Percentiles rank a stretch among this genome's conserved stretches.
Conservation (phyloP, 2,888 invertebrate species). For the Apamea anceps region DNA sequence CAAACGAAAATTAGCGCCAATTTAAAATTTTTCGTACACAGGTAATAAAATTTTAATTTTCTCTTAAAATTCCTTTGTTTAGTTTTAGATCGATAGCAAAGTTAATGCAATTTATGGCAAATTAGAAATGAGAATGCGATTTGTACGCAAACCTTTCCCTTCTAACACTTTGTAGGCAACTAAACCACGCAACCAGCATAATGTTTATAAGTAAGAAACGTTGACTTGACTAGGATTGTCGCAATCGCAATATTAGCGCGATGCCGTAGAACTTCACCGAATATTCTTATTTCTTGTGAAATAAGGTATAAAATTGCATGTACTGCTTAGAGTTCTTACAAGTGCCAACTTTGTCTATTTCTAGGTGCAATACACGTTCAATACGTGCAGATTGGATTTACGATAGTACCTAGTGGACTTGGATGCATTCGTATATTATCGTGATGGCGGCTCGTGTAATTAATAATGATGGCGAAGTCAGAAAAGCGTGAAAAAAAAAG, state of each 20-base stretch:
- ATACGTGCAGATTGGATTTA: slow-evolving; percentile 75
- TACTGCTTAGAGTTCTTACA: slow-evolving; percentile 63
- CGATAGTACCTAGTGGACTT: slow-evolving; percentile 58
- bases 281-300: slow-evolving; percentile 48
- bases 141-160: slow-evolving; percentile 82
- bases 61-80: slow-evolving; percentile 1
- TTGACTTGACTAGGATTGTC: slow-evolving; percentile 84
- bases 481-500: slow-evolving; percentile 73
- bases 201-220: slow-evolving; percentile 88
- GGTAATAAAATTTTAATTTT: not conserved
- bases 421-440: slow-evolving; percentile 62
- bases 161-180: slow-evolving; percentile 85
- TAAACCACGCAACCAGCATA: slow-evolving; percentile 85
- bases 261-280: slow-evolving; percentile 53
- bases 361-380: slow-evolving; percentile 79
- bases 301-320: slow-evolving; percentile 71
- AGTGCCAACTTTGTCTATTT: slow-evolving; percentile 75
- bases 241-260: slow-evolving; percentile 75
- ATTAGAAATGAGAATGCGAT: slow-evolving; percentile 54
- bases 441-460: slow-evolving; percentile 67
- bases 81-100: slow-evolving; percentile 12
- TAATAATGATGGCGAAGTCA: slow-evolving; percentile 68
- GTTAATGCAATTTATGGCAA: slow-evolving; percentile 26
- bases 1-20: slow-evolving; percentile 33
- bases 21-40: slow-evolving; percentile 14